Conservation (phyloP, 1,140 invertebrate genomes). For the Euura lappo region DNA sequence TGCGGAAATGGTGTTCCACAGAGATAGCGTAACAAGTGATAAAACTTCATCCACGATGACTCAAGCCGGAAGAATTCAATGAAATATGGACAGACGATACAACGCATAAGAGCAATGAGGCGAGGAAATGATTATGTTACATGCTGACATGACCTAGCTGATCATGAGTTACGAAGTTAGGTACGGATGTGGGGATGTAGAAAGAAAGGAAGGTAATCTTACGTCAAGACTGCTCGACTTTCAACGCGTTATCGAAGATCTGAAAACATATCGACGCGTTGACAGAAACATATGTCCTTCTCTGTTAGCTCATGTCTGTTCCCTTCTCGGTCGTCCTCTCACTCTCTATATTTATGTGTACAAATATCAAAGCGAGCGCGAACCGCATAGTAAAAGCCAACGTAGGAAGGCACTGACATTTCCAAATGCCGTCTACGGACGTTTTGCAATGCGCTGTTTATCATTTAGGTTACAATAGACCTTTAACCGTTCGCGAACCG, state of each 20-base stretch:
- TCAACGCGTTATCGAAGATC: background rate
- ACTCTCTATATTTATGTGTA: background rate
- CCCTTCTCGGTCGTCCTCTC: too few relatives aligned
- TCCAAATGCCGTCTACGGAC: conserved; percentile 46
- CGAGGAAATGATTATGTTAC: too few relatives aligned
- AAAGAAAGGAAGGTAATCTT: too few relatives aligned
- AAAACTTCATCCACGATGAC: too few relatives aligned
- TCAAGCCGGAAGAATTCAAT: too few relatives aligned
- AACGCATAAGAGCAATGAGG: too few relatives aligned
- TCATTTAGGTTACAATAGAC: conserved; percentile 38
- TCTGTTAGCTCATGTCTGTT: background rate
- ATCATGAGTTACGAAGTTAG: too few relatives aligned
- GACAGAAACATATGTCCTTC: conserved; percentile 1
- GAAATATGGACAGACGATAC: too few relatives aligned
- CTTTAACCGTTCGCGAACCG: background rate
- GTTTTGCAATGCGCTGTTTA: conserved; percentile 38
- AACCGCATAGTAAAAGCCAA: background rate
- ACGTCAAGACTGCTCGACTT: background rate
- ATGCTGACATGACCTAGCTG: too few relatives aligned
- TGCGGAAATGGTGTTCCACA: too few relatives aligned
- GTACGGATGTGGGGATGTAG: too few relatives aligned
- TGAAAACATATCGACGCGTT: conserved; percentile 1
- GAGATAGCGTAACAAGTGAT: too few relatives aligned
- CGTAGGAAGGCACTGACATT: conserved; percentile 52
- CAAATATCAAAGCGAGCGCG: background rate